Base-by-base conservation (phyloP, 2,888 invertebrate genomes). In the Anorthoa munda region DNA sequence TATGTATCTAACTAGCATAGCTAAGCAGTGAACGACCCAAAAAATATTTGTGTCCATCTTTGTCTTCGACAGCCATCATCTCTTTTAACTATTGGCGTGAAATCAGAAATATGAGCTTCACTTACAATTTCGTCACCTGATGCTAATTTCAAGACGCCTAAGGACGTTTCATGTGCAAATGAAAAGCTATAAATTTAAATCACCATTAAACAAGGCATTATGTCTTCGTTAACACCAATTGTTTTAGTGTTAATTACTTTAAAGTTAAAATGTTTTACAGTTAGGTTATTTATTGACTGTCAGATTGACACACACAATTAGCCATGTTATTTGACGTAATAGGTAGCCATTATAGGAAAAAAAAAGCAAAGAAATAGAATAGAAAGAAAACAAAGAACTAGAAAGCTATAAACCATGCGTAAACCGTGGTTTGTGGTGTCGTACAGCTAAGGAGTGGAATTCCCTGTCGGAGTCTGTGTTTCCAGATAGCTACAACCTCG, bases 201-300 rank as follows among this genome's bases (percentile, higher is more conserved):
- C 59, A 69, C 63, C 26, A 74, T 72, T 81, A 58, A 58, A 15
- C 31, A 39, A 48, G 72, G 50, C 58, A 61, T 61, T 72, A 66
- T 66, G 50, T 83, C 75, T 72, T 56, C 50, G 64, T 73, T 71
- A 66, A 65, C 68, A 61, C 45, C 46, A 56, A 59, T 77, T 67
- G 31, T 70, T 69, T 68, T 59, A 58, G 58, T 15, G 50, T 61
- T 69, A 78, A 79, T 79, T 71, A 75, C 68, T 79, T 82, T 64
- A 39, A 11, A 46, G 31, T 21, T 59, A 21, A 53, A 45, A 21
- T 21, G 45, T n/a, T 39, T 39, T 21, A n/a, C 4, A 9, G 39
- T 39, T 0, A 39, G 39, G 39, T 39, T 39, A 39, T 39, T 39
- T 39, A 39, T 39, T 39, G 39, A 39, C 39, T 39, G 39, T 39